phyloP scores from a whole-genome alignment of 2,113 vertebrate species.

The Podilymbus podiceps region DNA sequence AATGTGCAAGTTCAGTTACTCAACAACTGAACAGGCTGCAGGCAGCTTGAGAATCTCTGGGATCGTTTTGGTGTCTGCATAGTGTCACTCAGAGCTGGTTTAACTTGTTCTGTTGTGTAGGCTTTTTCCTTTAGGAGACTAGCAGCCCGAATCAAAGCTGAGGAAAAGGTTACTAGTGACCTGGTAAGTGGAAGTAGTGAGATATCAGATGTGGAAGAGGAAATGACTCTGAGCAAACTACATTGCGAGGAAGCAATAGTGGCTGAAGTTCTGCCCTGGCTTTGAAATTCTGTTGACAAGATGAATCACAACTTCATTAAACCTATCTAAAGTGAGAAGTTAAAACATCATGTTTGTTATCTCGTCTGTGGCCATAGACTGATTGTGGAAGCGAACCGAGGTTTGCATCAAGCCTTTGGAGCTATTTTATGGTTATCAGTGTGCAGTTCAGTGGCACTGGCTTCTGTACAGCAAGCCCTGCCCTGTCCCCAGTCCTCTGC shows the following conservation, averaged over 20 bases:
- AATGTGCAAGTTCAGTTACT: not conserved
- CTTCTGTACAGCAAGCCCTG: too few species aligned
- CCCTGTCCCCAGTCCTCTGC: not conserved
- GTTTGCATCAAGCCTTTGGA: not conserved
- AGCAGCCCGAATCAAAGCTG: not conserved
- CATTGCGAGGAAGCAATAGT: not conserved
- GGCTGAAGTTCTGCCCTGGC: not conserved
- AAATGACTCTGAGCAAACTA: not conserved
- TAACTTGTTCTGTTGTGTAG: not conserved
- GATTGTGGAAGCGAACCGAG: not conserved
- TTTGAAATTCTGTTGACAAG: not conserved
- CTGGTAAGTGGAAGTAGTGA: not conserved
- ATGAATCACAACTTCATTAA: not conserved
- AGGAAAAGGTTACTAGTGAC: not conserved
- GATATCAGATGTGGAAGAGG: not conserved
- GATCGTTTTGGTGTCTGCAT: rapidly evolving
- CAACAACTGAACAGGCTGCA: rapidly evolving
- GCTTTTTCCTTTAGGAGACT: not conserved
- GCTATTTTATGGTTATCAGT: rapidly evolving
- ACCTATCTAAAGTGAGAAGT: not conserved
- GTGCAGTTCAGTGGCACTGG: not conserved
- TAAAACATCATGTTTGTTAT: not conserved
- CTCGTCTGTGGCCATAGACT: not conserved
- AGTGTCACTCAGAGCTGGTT: not conserved
- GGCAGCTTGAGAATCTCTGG: not conserved